Evolutionary conservation across 2,797 vertebrate genomes (phyloP).

Genomic region (Trematomus bernacchii): DNA sequence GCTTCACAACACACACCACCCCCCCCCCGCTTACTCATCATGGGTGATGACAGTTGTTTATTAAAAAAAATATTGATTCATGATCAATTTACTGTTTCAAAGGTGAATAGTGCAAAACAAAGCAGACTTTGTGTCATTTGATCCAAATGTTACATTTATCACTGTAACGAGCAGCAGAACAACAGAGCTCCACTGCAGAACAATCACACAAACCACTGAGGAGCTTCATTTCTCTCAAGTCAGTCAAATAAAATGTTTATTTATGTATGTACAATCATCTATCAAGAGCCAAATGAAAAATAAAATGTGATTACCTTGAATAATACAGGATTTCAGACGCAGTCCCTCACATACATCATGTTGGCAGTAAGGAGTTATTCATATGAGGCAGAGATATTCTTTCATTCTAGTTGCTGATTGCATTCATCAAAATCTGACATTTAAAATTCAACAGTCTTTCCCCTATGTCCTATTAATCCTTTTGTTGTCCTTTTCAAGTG

Average conservation of each 20-base stretch:
- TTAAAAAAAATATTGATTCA: not conserved
- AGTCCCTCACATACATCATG: no score
- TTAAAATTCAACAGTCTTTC: not conserved
- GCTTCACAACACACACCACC: no score
- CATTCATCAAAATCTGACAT: slow-evolving; percentile 7
- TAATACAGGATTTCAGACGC: not conserved
- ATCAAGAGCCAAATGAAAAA: slow-evolving; percentile 48
- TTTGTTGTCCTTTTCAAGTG: slow-evolving; percentile 12
- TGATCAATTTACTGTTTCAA: no score
- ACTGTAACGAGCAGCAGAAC: slow-evolving; percentile 27
- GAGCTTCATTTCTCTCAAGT: slow-evolving; percentile 13
- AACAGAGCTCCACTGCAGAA: not conserved
- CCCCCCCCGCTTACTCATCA: not conserved
- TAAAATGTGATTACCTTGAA: slow-evolving; percentile 21
- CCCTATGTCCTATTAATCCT: slow-evolving; percentile 1
- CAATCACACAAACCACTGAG: slow-evolving; percentile 23
- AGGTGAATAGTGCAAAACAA: not conserved
- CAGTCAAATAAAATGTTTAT: slow-evolving; percentile 30
- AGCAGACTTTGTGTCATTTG: not conserved
- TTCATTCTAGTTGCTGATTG: slow-evolving; percentile 40
- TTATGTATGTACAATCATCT: slow-evolving; percentile 38
- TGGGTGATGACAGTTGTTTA: not conserved
- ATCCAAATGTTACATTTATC: slow-evolving; percentile 39
- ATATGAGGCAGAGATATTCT: not conserved
- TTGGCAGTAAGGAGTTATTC: not conserved